A percentile compares a stretch with the other conserved stretches of the same genome.
Evolutionary conservation across 2,888 invertebrate genomes (phyloP).

Genomic region (Pseudanteris insignis): DNA sequence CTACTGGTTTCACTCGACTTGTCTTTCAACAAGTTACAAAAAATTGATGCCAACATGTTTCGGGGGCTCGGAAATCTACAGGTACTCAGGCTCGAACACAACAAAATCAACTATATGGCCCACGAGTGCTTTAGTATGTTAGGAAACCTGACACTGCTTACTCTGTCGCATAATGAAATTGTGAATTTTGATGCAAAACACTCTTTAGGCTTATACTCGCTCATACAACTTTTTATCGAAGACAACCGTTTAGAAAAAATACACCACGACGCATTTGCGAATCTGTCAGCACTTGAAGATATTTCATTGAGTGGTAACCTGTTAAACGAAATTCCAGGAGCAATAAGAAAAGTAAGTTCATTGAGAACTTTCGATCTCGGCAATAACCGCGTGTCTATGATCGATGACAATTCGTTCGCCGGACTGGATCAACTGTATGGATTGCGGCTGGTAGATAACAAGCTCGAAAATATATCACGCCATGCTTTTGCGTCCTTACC

Average conservation of each 20-base stretch:
- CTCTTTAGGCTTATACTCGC: constrained; percentile 77
- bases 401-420: constrained; percentile 78
- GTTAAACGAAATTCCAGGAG: constrained; percentile 76
- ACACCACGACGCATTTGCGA: constrained; percentile 77
- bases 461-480: constrained; percentile 78
- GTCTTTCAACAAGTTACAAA: constrained; percentile 76
- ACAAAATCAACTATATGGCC: constrained; percentile 75
- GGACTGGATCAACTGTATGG: constrained; percentile 80
- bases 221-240: constrained; percentile 79
- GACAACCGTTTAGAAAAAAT: constrained; percentile 77
- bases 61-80: constrained; percentile 80
- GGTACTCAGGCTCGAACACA: constrained; percentile 78
- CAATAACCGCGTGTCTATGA: constrained; percentile 79
- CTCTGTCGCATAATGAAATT: constrained; percentile 78
- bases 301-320: constrained; percentile 79
- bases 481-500: constrained; percentile 78
- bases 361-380: constrained; percentile 83
- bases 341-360: constrained; percentile 75
- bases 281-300: constrained; percentile 81
- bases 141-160: constrained; percentile 80
- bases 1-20: constrained; percentile 80
- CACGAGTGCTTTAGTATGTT: constrained; percentile 80
- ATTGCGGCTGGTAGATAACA: constrained; percentile 82
- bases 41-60: constrained; percentile 77
- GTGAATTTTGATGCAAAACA: constrained; percentile 75